phyloP scores from a whole-genome alignment of 2,888 invertebrate species.

The Xiphydria camelus region DNA sequence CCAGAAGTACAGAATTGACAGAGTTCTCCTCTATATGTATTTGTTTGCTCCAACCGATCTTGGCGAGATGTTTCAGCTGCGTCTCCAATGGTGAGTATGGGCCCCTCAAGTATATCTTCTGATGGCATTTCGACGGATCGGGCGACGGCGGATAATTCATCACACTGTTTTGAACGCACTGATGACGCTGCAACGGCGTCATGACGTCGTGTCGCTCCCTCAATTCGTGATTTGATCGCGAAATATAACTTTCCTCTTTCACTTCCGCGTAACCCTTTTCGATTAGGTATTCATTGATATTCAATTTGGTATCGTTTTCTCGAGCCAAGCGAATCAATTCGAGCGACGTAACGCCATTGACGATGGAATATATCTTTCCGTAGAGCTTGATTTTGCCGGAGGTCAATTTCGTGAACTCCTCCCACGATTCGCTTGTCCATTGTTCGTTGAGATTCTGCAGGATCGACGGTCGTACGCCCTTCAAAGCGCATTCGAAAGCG shows the following conservation, averaged over 20 bases:
- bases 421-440: conserved; percentile 66
- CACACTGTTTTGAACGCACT: conserved; percentile 34
- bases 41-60: conserved; percentile 63
- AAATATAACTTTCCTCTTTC: conserved; percentile 77
- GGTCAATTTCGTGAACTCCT: conserved; percentile 59
- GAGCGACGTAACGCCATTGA: conserved; percentile 72
- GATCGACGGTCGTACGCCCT: conserved; percentile 71
- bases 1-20: conserved; percentile 83
- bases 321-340: conserved; percentile 63
- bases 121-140: conserved; percentile 50
- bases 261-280: conserved; percentile 66
- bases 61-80: conserved; percentile 66
- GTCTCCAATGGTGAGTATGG: conserved; percentile 83
- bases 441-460: conserved; percentile 63
- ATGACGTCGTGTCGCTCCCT: conserved; percentile 49
- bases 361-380: conserved; percentile 76
- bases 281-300: conserved; percentile 69
- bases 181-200: conserved; percentile 39
- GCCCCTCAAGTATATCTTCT: conserved; percentile 66
- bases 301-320: conserved; percentile 41
- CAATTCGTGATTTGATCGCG: conserved; percentile 57
- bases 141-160: conserved; percentile 44
- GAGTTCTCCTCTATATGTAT: conserved; percentile 76
- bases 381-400: conserved; percentile 54
- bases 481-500: conserved; percentile 73